Conservation (phyloP, 2,797 vertebrate genomes). For the Urocyon cinereoargenteus region DNA sequence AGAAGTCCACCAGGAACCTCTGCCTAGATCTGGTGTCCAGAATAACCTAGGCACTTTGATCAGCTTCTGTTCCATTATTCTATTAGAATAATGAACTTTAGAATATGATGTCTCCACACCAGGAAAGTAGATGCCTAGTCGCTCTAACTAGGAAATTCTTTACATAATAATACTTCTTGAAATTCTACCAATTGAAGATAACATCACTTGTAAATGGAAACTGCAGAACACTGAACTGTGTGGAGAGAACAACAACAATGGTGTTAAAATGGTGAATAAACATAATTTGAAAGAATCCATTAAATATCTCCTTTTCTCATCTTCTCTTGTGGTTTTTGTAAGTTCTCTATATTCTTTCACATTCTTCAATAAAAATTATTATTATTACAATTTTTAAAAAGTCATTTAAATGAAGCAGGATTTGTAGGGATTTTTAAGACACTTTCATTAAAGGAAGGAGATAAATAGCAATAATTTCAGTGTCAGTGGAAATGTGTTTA, state of each 20-base stretch:
- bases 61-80: not conserved
- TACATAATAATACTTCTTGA: not conserved
- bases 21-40: not conserved
- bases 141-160: not conserved
- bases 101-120: not conserved
- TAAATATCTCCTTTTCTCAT: not conserved
- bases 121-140: not conserved
- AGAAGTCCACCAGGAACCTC: not conserved
- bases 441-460: not conserved
- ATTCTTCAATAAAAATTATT: not conserved
- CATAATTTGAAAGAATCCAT: not conserved
- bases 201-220: not conserved
- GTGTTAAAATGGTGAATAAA: not conserved
- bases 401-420: not conserved
- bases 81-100: too few relatives aligned
- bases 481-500: not conserved
- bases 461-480: not conserved
- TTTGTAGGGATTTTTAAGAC: not conserved
- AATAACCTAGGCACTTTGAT: not conserved
- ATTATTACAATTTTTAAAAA: not conserved
- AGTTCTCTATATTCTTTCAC: not conserved
- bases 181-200: not conserved
- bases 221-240: not conserved
- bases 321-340: not conserved
- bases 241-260: not conserved